Conservation (phyloP, 37 sponge, comb jelly and placozoan genomes). For the Crambe crambe region DNA sequence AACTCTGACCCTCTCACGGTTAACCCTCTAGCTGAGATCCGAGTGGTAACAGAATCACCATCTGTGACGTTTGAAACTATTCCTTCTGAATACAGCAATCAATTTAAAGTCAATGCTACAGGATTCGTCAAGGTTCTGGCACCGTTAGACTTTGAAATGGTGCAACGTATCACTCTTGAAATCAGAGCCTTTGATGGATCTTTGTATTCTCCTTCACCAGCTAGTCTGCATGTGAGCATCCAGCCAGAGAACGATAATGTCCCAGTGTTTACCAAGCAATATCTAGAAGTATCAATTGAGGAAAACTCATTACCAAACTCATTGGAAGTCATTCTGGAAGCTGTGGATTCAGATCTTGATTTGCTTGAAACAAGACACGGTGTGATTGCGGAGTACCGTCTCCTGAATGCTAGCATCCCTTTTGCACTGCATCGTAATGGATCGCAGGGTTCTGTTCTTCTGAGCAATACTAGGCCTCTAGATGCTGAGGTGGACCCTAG, state of each 20-base stretch:
- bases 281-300: slow-evolving; percentile 5
- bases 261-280: slow-evolving; percentile 28
- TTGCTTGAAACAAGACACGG: slow-evolving; percentile 17
- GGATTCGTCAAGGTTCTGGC: slow-evolving; percentile 11
- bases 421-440: slow-evolving; percentile 22
- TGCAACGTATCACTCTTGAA: slow-evolving; percentile 6
- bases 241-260: slow-evolving; percentile 54
- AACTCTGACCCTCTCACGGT: slow-evolving; percentile 25
- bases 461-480: slow-evolving; percentile 49
- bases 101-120: slow-evolving; percentile 13
- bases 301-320: slow-evolving; percentile 38
- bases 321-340: slow-evolving; percentile 4
- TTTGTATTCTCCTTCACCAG: slow-evolving; percentile 30
- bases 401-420: slow-evolving; percentile 36
- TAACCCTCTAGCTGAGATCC: slow-evolving; percentile 19
- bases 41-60: slow-evolving; percentile 17
- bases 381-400: slow-evolving; percentile 12
- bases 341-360: slow-evolving; percentile 42
- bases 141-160: slow-evolving; percentile 48
- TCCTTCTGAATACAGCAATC: neutral
- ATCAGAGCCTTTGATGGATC: slow-evolving; percentile 38
- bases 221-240: slow-evolving; percentile 24
- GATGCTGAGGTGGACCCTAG: slow-evolving; percentile 58
- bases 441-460: neutral
- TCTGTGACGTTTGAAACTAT: neutral